Evolutionary conservation across 2,888 invertebrate genomes (phyloP).

Genomic region (Dolomedes plantarius): DNA sequence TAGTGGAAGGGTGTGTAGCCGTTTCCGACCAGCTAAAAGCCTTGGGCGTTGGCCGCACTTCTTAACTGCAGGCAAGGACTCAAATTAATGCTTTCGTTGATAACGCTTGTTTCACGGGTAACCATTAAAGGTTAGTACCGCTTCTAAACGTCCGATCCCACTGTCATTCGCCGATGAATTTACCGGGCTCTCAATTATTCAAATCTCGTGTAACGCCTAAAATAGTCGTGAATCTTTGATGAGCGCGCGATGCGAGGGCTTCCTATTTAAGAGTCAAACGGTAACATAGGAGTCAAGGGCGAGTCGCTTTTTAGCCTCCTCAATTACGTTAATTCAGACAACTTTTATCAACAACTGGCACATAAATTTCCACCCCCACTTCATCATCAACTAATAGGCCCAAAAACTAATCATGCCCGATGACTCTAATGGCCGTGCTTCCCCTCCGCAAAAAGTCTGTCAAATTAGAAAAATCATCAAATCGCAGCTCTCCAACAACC

Average conservation of each 20-base stretch:
- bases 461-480: neutral
- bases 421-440: no score
- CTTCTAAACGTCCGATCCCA: slow-evolving; percentile 69
- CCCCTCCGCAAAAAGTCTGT: neutral
- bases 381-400: slow-evolving; percentile 66
- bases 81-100: slow-evolving; percentile 67
- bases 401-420: slow-evolving; percentile 63
- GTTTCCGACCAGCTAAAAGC: slow-evolving; percentile 51
- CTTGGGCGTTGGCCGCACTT: slow-evolving; percentile 66
- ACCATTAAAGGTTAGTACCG: slow-evolving; percentile 69
- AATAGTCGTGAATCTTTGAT: slow-evolving; percentile 70
- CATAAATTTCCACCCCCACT: slow-evolving; percentile 26
- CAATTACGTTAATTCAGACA: slow-evolving; percentile 71
- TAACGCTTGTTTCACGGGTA: slow-evolving; percentile 72
- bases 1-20: slow-evolving; percentile 52
- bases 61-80: slow-evolving; percentile 66
- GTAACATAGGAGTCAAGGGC: slow-evolving; percentile 70
- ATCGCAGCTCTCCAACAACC: neutral
- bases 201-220: slow-evolving; percentile 71
- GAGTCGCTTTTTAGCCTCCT: slow-evolving; percentile 62
- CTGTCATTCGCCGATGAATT: slow-evolving; percentile 71
- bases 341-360: slow-evolving; percentile 67
- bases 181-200: slow-evolving; percentile 70
- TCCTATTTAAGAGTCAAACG: slow-evolving; percentile 68
- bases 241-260: slow-evolving; percentile 48